These are phyloP conservation scores for Enteromius unitaeniatus DNA, from an alignment of 2,797 vertebrate genomes.

Conservation along the genomic window DNA sequence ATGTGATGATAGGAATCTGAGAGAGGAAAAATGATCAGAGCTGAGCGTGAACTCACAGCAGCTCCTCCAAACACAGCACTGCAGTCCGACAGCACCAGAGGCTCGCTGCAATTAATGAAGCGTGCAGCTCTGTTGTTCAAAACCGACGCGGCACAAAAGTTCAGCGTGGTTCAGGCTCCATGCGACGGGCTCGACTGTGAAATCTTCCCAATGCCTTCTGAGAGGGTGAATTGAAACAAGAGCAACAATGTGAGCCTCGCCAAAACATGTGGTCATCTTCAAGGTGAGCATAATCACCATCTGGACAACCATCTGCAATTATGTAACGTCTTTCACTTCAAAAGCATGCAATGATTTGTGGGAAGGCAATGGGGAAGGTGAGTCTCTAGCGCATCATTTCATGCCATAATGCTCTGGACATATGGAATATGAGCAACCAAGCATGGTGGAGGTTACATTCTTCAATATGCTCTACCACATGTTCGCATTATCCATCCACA, in stretches of 20 bases:
- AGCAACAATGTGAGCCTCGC: slow-evolving; percentile 21
- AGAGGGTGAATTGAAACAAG: slow-evolving; percentile 11
- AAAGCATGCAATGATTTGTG: slow-evolving; percentile 27
- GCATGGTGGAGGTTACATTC: background rate
- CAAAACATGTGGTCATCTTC: slow-evolving; percentile 49
- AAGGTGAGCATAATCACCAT: slow-evolving; percentile 50
- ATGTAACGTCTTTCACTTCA: slow-evolving; percentile 42
- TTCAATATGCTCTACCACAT: slow-evolving; percentile 16
- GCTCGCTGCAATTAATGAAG: slow-evolving; percentile 37
- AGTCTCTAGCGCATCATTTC: slow-evolving; percentile 14
- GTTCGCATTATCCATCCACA: background rate
- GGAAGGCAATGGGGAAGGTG: background rate
- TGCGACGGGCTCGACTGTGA: background rate
- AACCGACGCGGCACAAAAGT: background rate
- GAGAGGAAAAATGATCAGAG: slow-evolving; percentile 40
- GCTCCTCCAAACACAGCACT: slow-evolving; percentile 32
- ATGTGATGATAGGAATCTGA: slow-evolving; percentile 33
- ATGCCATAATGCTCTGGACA: slow-evolving; percentile 12
- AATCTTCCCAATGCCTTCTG: slow-evolving; percentile 22
- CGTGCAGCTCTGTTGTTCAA: slow-evolving; percentile 12
- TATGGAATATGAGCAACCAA: slow-evolving; percentile 23
- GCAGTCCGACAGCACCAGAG: slow-evolving; percentile 29
- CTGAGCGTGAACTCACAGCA: slow-evolving; percentile 7
- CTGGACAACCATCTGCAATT: slow-evolving; percentile 47
- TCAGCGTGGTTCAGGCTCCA: background rate